Evolutionary conservation across 2,888 invertebrate species (phyloP).

Genomic region (Limnephilus marmoratus): DNA sequence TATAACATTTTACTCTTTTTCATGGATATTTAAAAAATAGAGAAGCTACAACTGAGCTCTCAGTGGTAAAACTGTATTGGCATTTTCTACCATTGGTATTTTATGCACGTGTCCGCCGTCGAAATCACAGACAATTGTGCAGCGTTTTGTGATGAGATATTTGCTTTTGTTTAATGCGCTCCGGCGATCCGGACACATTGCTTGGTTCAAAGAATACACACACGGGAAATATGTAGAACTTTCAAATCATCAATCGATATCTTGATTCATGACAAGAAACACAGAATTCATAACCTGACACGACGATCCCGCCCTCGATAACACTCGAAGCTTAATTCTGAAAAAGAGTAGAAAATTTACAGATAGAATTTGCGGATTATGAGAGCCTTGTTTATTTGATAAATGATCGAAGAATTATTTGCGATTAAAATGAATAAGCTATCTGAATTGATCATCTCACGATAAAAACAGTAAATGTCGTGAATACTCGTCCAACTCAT

Average conservation of each 20-base stretch:
- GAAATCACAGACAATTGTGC: slow-evolving; percentile 21
- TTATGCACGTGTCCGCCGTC: slow-evolving; percentile 5
- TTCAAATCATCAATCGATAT: neutral
- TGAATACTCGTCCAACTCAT: neutral
- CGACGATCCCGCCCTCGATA: neutral
- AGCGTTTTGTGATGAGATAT: slow-evolving; percentile 5
- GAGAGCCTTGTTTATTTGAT: too few species aligned
- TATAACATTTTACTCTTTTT: neutral
- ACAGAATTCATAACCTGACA: neutral
- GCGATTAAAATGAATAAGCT: neutral
- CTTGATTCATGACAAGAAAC: neutral
- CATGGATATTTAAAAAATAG: neutral
- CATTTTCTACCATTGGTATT: neutral
- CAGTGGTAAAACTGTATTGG: neutral
- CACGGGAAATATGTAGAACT: neutral
- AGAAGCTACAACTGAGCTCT: neutral
- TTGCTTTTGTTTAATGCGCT: slow-evolving; percentile 26
- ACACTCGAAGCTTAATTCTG: neutral
- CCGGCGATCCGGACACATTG: neutral
- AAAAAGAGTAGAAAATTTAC: neutral
- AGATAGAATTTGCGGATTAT: too few species aligned
- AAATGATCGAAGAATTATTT: too few species aligned
- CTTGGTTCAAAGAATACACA: too few species aligned
- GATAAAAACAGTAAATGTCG: neutral
- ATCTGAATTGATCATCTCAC: neutral